Percentiles rank a stretch among this genome's conserved stretches.
Evolutionary conservation across 2,797 vertebrate genomes (phyloP).

Genomic region (Pampus argenteus): DNA sequence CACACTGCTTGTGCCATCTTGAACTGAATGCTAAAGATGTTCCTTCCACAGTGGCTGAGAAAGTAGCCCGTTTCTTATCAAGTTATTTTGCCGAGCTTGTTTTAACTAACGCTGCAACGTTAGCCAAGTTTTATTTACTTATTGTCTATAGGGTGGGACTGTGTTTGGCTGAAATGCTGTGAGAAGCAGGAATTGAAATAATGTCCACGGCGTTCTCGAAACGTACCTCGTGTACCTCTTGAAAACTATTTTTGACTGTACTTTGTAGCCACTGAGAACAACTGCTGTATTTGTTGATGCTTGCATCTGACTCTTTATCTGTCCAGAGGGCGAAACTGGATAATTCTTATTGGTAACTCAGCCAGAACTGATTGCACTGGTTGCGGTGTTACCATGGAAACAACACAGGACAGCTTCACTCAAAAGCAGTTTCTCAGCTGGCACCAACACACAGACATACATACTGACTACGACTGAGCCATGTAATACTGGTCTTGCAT

Average conservation of each 20-base stretch:
- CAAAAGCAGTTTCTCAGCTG: constrained; percentile 13
- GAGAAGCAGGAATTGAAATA: not conserved
- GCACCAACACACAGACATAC: constrained; percentile 20
- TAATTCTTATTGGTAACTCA: constrained; percentile 30
- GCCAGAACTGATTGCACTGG: constrained; percentile 13
- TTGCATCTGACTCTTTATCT: not conserved
- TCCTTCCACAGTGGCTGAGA: not conserved
- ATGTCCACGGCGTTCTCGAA: not conserved
- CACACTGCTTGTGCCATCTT: not conserved
- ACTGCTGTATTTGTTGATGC: constrained; percentile 14
- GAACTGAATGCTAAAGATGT: constrained; percentile 39
- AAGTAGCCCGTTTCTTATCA: not conserved
- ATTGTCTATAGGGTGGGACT: not conserved
- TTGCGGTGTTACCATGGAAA: constrained; percentile 64
- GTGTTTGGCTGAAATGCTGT: not conserved
- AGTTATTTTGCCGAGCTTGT: not conserved
- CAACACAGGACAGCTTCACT: constrained; percentile 23
- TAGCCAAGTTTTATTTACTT: not conserved
- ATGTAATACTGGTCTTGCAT: not conserved
- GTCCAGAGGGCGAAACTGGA: constrained; percentile 6
- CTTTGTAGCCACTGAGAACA: not conserved
- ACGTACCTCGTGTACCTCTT: not conserved
- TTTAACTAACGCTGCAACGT: not conserved
- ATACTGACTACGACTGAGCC: not conserved
- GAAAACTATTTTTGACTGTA: not conserved